phyloP scores from a whole-genome alignment of 2,888 invertebrate species.

The Theretra japonica region DNA sequence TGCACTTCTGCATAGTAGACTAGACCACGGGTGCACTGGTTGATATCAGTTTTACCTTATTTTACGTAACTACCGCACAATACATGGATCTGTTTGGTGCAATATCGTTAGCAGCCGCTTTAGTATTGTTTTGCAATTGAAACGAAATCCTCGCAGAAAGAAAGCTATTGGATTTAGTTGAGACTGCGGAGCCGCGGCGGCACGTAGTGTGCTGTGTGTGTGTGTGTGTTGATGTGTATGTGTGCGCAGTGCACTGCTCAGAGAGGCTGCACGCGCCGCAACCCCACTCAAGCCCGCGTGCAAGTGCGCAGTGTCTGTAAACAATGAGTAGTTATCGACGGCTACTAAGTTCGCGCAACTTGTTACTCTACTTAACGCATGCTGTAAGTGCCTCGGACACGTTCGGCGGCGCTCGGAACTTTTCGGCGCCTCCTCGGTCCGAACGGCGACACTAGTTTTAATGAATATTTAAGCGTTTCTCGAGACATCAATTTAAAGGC shows the following conservation, averaged over 20 bases:
- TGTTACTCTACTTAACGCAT: conserved; percentile 34
- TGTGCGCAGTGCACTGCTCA: neutral
- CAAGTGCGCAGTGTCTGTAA: conserved; percentile 23
- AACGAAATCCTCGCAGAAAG: neutral
- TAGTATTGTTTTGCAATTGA: conserved; percentile 3
- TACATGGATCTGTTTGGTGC: neutral
- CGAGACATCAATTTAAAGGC: conserved; percentile 43
- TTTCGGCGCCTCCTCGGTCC: neutral
- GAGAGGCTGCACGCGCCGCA: neutral
- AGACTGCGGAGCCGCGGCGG: neutral
- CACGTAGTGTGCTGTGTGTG: neutral
- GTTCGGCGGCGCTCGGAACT: neutral
- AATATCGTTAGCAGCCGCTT: neutral
- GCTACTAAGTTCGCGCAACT: conserved; percentile 33
- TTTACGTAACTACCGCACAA: neutral
- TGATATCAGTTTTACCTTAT: too few relatives aligned
- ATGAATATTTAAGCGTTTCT: conserved; percentile 51
- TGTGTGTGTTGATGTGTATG: neutral
- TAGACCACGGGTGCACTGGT: too few relatives aligned
- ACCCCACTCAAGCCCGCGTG: neutral
- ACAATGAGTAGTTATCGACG: conserved; percentile 30
- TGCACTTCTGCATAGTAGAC: too few relatives aligned
- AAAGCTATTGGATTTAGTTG: neutral
- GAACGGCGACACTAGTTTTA: conserved; percentile 43
- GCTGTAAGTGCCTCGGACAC: neutral